Conservation (phyloP, 2,888 invertebrate species). For the Apodemia hepburni region DNA sequence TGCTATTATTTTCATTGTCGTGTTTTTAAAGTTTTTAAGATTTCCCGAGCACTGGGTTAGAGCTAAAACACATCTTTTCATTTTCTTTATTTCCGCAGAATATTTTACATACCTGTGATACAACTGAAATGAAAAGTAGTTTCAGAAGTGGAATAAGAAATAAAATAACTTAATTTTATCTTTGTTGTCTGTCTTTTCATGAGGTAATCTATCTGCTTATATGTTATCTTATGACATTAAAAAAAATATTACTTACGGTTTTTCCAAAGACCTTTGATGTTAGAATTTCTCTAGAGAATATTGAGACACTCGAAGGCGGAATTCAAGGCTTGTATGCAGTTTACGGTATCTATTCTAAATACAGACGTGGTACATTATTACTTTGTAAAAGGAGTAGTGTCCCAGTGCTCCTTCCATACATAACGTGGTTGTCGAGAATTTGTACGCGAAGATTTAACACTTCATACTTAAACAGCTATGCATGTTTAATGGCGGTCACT, state of each 20-base stretch:
- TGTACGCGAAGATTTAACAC: not conserved
- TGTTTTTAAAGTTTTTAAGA: no score
- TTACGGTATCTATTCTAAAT: not conserved
- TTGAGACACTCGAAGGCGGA: not conserved
- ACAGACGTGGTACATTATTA: not conserved
- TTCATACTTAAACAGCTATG: constrained; percentile 48
- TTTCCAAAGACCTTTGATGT: not conserved
- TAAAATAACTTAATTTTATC: no score
- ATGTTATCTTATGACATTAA: no score
- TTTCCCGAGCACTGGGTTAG: no score
- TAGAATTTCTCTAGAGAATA: not conserved
- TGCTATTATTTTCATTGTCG: no score
- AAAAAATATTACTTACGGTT: not conserved
- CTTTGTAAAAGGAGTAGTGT: constrained; percentile 21
- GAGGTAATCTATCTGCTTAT: no score
- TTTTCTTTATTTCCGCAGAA: no score
- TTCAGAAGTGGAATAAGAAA: no score
- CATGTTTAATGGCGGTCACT: constrained; percentile 75
- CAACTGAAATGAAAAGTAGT: no score
- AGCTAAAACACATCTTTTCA: no score
- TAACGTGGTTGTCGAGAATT: constrained; percentile 4
- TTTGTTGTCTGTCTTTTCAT: no score
- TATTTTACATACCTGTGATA: no score
- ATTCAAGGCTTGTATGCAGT: not conserved
- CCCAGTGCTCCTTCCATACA: constrained; percentile 15